Base-by-base conservation (phyloP, 2,113 vertebrate genomes). In the Marcusenius ussheri region DNA sequence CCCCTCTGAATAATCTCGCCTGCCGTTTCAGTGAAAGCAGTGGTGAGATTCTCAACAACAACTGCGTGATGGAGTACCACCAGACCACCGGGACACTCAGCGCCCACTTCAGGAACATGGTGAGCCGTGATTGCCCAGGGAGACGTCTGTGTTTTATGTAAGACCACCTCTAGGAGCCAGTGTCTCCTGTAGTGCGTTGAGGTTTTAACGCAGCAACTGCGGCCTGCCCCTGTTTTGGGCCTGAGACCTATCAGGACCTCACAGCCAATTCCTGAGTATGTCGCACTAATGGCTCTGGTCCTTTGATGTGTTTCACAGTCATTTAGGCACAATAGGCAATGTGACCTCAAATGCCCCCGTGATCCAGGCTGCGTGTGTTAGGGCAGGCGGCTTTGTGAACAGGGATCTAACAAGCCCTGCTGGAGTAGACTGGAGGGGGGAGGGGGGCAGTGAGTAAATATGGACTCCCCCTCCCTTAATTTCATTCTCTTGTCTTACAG, bases 31-130 rank as follows among this genome's bases (percentile, higher is more conserved):
- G 97, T 3, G 98, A 99, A 92, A 97, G 96, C 93, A 99, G 98
- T 0, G 98, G 98, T 3, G 98, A 99, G 93, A 98, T 99, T 94
- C 92, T 98, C 70, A 99, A 99, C 93, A 99, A 99, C 93, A 98
- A 97, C 93, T 98, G 98, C 0, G 98, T 99, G 51, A 98, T 98
- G 98, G 98, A 99, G 90, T 99, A 99, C 77, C 98, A 99, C 93
- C 98, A 98, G 91, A 96, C 97, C 92, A 98, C 97, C 0, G 96
- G 97, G 1, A 98, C 97, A 0, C 96, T 99, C 88, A 98, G 97
- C 0, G 97, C 98, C 3, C 97, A 98, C 94, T 99, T 99, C 94
- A 96, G 98, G 58, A 99, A 98, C 93, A 98, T 99, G 98, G 98
- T 99, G 93, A 95, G 93, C 1, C 0, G 0, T 2, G n/a, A 89